Percentiles rank a stretch among this genome's conserved stretches.
phyloP scores from a whole-genome alignment of 2,113 vertebrate species.

The Xenopus laevis region DNA sequence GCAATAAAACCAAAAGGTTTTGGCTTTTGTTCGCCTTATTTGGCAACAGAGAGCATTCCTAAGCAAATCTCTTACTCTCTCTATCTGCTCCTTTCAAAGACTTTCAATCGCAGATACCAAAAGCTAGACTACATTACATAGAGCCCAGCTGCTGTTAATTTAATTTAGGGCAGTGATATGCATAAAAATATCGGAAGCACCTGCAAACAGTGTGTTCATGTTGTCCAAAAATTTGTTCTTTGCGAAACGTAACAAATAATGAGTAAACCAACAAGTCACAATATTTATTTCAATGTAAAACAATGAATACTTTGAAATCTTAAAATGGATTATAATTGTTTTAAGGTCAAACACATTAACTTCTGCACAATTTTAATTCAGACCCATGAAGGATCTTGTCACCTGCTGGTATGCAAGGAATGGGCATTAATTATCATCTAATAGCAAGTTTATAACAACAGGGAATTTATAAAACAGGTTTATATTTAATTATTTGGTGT shows the following conservation, averaged over 20 bases:
- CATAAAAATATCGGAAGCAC: constrained; percentile 65
- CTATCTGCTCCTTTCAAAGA: constrained; percentile 18
- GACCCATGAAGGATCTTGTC: no score
- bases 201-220: constrained; percentile 59
- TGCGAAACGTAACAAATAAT: constrained; percentile 4
- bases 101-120: constrained; percentile 52
- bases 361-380: no score
- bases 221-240: constrained; percentile 55
- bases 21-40: constrained; percentile 45
- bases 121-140: constrained; percentile 54
- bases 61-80: constrained; percentile 16
- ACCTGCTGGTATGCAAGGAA: no score
- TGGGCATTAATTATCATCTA: no score
- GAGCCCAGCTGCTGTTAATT: constrained; percentile 65
- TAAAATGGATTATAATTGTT: no score
- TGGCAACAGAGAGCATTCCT: constrained; percentile 30
- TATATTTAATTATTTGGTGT: no score
- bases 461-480: no score
- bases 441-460: no score
- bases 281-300: not conserved
- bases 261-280: not conserved
- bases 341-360: no score
- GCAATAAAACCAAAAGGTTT: constrained; percentile 48
- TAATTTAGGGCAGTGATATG: constrained; percentile 60
- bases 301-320: no score